These are phyloP conservation scores for Argopecten irradians DNA, from an alignment of 1,140 invertebrate genomes.

Conservation along the genomic window DNA sequence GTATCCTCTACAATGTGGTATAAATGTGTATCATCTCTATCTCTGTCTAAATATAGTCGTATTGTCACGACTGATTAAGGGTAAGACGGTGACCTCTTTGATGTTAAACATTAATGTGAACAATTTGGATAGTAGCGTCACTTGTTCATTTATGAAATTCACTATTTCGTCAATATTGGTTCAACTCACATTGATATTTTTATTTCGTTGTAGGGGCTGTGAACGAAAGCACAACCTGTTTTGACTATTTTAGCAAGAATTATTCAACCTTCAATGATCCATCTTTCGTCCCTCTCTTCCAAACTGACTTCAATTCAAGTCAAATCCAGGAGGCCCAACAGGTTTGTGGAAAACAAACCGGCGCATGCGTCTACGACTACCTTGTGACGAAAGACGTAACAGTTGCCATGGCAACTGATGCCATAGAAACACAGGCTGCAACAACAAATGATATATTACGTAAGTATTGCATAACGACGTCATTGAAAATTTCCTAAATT, in stretches of 20 bases:
- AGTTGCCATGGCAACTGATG: not conserved
- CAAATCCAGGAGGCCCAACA: not conserved
- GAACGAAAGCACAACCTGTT: not conserved
- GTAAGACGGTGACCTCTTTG: too few relatives aligned
- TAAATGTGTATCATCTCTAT: too few relatives aligned
- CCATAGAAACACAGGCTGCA: not conserved
- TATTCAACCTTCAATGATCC: not conserved
- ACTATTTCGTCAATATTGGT: too few relatives aligned
- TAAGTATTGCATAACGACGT: not conserved
- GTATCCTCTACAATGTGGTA: too few relatives aligned
- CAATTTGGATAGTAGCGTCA: too few relatives aligned
- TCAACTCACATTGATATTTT: too few relatives aligned
- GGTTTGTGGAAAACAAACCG: not conserved
- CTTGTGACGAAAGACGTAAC: not conserved
- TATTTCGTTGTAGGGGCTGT: not conserved
- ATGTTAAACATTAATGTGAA: too few relatives aligned
- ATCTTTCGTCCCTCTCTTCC: not conserved
- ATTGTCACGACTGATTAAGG: too few relatives aligned
- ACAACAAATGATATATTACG: not conserved
- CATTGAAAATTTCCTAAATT: too few relatives aligned
- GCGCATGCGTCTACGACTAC: not conserved
- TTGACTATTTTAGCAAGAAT: not conserved
- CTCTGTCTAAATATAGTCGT: too few relatives aligned
- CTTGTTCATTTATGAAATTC: too few relatives aligned
- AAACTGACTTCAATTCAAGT: not conserved